A percentile compares a stretch with the other conserved stretches of the same genome.
Conservation (phyloP, 1,140 invertebrate species). For the Stegodyphus dumicola region DNA sequence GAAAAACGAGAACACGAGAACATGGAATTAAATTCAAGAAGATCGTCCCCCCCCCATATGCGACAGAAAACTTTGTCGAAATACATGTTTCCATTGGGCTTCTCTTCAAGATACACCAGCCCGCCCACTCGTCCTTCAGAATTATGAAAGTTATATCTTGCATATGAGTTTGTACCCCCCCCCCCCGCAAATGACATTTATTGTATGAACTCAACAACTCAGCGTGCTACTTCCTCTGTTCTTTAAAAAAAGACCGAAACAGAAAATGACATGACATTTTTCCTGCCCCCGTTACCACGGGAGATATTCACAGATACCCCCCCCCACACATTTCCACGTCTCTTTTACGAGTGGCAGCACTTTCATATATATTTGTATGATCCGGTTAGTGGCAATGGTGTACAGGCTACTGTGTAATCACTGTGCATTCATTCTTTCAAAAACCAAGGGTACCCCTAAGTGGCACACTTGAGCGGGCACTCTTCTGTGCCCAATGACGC, state of each 20-base stretch:
- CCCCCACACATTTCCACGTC: background rate
- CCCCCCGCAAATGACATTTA: background rate
- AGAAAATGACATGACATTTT: constrained; percentile 35
- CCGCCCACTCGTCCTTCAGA: too few species aligned
- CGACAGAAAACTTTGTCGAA: too few species aligned
- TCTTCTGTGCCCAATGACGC: constrained; percentile 52
- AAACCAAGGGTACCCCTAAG: constrained; percentile 9
- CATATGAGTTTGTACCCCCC: too few species aligned
- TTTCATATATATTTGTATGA: constrained; percentile 23
- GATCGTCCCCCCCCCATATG: too few species aligned
- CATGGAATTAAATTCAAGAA: too few species aligned
- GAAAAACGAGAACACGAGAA: too few species aligned
- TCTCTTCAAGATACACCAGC: too few species aligned
- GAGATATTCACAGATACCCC: background rate
- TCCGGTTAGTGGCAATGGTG: constrained; percentile 6
- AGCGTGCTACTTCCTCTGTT: background rate
- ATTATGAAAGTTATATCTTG: too few species aligned
- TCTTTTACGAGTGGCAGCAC: too few species aligned
- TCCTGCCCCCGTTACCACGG: constrained; percentile 25
- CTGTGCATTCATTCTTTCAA: constrained; percentile 28
- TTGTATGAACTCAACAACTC: constrained; percentile 4
- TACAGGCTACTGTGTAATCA: constrained; percentile 48
- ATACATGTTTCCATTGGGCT: too few species aligned
- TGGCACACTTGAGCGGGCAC: constrained; percentile 34
- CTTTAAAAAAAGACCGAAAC: background rate